phyloP scores from a whole-genome alignment of 2,113 vertebrate species.

The Podarcis muralis region DNA sequence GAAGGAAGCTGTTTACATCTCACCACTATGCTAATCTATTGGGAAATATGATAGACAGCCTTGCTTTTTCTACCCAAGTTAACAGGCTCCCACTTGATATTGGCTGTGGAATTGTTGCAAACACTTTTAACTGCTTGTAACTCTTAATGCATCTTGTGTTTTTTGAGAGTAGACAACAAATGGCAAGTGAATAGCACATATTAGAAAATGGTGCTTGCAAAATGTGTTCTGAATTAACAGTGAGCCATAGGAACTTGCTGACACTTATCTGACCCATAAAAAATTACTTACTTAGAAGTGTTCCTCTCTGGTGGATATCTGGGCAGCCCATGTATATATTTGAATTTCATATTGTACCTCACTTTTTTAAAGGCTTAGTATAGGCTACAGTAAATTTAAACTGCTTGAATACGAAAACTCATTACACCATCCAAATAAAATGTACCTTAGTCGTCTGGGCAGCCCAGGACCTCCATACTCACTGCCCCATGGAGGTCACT shows the following conservation, averaged over 20 bases:
- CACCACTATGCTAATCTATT: not conserved
- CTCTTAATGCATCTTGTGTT: not conserved
- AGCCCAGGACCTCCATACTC: too few relatives aligned
- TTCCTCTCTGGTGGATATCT: not conserved
- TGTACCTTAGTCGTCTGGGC: not conserved
- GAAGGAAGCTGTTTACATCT: not conserved
- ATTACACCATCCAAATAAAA: not conserved
- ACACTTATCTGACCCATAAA: not conserved
- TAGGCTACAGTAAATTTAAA: not conserved
- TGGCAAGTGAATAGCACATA: not conserved
- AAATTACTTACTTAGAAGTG: not conserved
- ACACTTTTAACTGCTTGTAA: not conserved
- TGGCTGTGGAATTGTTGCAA: not conserved
- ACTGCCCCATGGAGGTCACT: too few relatives aligned
- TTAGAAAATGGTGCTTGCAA: not conserved
- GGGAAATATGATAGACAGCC: not conserved
- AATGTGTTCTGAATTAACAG: not conserved
- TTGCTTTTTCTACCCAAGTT: not conserved
- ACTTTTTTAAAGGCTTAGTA: not conserved
- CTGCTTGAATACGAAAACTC: not conserved
- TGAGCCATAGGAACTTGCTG: not conserved
- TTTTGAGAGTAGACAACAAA: not conserved
- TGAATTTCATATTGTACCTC: not conserved
- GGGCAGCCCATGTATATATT: not conserved
- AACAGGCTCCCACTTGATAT: not conserved